Evolutionary conservation across 2,888 invertebrate genomes (phyloP).

Genomic region (Tholera decimalis): DNA sequence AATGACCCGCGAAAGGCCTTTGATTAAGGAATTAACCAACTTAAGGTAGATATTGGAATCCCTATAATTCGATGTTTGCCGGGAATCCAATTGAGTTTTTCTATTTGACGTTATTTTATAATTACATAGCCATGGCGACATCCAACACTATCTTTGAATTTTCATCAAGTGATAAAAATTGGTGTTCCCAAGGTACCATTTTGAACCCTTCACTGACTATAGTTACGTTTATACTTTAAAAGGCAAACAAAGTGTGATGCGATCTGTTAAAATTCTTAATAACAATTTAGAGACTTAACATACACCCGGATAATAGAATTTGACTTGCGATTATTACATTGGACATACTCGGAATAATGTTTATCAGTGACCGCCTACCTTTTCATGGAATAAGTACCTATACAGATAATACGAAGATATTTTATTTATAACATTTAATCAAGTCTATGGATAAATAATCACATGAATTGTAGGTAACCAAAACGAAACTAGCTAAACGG

Average conservation of each 20-base stretch:
- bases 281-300: neutral
- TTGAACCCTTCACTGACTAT: neutral
- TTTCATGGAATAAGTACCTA: neutral
- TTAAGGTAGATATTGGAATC: slow-evolving; percentile 34
- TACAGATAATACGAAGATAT: too few species aligned
- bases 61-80: slow-evolving; percentile 16
- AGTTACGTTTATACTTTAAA: too few species aligned
- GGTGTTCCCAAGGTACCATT: slow-evolving; percentile 3
- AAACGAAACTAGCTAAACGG: neutral
- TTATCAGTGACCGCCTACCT: neutral
- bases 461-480: too few species aligned
- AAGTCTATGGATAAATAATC: too few species aligned
- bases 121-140: neutral
- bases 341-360: neutral
- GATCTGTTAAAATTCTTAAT: neutral
- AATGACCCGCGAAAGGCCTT: slow-evolving; percentile 37
- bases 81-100: neutral
- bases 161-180: neutral
- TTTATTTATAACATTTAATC: too few species aligned
- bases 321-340: neutral
- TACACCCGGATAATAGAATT: neutral
- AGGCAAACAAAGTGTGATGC: neutral
- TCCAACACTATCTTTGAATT: neutral
- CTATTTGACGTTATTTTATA: slow-evolving; percentile 16
- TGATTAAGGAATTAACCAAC: slow-evolving; percentile 44